These are phyloP conservation scores for Entelurus aequoreus DNA, from an alignment of 2,113 vertebrate species.

Conservation along the genomic window DNA sequence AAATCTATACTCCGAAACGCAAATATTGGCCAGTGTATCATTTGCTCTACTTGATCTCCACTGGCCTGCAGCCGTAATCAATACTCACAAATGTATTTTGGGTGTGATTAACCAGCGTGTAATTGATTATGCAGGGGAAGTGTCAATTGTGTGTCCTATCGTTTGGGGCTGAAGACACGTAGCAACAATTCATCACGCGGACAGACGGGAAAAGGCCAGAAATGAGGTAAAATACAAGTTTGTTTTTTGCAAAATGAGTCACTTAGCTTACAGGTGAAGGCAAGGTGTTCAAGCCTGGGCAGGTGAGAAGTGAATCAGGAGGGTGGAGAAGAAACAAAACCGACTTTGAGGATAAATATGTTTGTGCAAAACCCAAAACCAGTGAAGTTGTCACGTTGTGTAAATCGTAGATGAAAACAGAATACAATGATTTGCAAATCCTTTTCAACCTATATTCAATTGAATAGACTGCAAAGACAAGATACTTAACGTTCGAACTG, in stretches of 20 bases:
- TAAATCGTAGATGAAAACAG: too few species aligned
- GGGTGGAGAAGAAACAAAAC: background rate
- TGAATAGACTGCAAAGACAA: too few species aligned
- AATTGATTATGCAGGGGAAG: conserved; percentile 20
- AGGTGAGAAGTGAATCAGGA: conserved; percentile 14
- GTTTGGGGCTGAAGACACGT: background rate
- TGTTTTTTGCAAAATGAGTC: conserved; percentile 19
- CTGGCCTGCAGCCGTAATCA: conserved; percentile 29
- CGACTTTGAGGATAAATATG: too few species aligned
- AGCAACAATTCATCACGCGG: conserved; percentile 10
- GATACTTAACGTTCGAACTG: too few species aligned
- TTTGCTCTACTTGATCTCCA: conserved; percentile 2
- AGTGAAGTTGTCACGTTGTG: too few species aligned
- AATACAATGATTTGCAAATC: too few species aligned
- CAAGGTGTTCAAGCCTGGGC: conserved; percentile 40
- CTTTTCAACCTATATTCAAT: too few species aligned
- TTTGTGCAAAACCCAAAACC: too few species aligned
- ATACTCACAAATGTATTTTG: conserved; percentile 33
- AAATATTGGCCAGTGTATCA: conserved; percentile 4
- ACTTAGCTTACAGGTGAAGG: conserved; percentile 9
- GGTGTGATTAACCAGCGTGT: conserved; percentile 37
- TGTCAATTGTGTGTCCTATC: conserved; percentile 1
- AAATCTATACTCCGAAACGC: conserved; percentile 5
- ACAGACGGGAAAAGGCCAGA: conserved; percentile 17
- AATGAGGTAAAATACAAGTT: conserved; percentile 7